A percentile compares a stretch with the other conserved stretches of the same genome.
Conservation (phyloP, 2,888 invertebrate species). For the Merodon equestris region DNA sequence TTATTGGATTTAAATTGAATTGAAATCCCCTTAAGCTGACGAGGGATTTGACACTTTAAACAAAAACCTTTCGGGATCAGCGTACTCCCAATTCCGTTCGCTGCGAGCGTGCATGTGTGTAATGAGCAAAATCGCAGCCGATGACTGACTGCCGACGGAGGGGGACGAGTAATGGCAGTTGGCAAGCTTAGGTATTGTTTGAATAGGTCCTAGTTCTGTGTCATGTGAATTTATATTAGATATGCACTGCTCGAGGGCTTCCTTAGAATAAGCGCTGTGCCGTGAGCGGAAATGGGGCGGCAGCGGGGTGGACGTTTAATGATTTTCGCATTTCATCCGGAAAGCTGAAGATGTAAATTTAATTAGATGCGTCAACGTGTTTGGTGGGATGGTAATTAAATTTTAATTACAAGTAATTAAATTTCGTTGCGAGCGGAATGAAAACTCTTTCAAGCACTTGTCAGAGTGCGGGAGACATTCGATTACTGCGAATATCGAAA, state of each 20-base stretch:
- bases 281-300: too few relatives aligned
- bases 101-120: background rate
- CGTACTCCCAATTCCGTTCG: background rate
- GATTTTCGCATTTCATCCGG: slow-evolving; percentile 44
- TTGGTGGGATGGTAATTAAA: background rate
- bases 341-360: slow-evolving; percentile 47
- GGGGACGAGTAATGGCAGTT: slow-evolving; percentile 3
- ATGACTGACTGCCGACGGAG: too few relatives aligned
- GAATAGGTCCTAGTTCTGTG: slow-evolving; percentile 46
- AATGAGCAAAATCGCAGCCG: background rate
- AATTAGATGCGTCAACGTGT: slow-evolving; percentile 39
- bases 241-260: slow-evolving; percentile 30
- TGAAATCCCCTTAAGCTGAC: slow-evolving; percentile 64
- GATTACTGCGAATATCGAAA: too few relatives aligned
- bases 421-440: slow-evolving; percentile 2
- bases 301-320: slow-evolving; percentile 43
- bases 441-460: background rate
- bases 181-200: slow-evolving; percentile 24
- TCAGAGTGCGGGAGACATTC: too few relatives aligned
- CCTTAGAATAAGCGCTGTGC: background rate
- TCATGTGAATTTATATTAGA: slow-evolving; percentile 20
- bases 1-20: slow-evolving; percentile 67
- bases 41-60: slow-evolving; percentile 67
- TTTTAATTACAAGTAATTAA: slow-evolving; percentile 23
- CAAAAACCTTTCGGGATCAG: slow-evolving; percentile 55